phyloP scores from a whole-genome alignment of 1,140 invertebrate species.

The Paralvinella palmiformis region DNA sequence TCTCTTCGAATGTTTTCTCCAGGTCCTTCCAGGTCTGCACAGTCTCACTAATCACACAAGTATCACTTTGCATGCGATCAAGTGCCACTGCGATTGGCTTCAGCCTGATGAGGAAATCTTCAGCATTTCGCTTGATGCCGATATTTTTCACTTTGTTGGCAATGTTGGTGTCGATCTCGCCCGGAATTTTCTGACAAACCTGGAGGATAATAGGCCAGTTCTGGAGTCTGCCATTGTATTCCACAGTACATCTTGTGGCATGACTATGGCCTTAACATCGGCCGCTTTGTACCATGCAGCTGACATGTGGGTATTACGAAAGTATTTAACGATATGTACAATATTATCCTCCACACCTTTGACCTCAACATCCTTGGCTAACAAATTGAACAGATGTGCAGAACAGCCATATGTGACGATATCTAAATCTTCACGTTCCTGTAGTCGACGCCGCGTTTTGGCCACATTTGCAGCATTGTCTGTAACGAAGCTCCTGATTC shows the following conservation, averaged over 20 bases:
- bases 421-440: neutral
- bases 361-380: neutral
- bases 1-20: neutral
- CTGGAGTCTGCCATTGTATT: neutral
- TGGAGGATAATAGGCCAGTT: neutral
- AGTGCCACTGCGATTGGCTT: neutral
- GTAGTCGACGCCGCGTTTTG: neutral
- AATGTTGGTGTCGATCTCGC: neutral
- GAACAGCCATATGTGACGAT: neutral
- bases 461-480: constrained; percentile 1
- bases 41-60: neutral
- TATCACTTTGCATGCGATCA: neutral
- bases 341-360: neutral
- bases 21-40: neutral
- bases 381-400: too few species aligned
- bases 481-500: neutral
- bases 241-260: neutral
- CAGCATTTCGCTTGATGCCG: neutral
- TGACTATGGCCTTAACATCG: neutral
- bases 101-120: too few species aligned
- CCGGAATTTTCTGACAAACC: neutral
- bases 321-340: neutral
- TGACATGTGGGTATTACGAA: neutral
- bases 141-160: neutral
- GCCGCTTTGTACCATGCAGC: neutral